Percentiles rank a stretch among this genome's conserved stretches.
Evolutionary conservation across 2,797 vertebrate genomes (phyloP).

Genomic region (Mastacembelus armatus): DNA sequence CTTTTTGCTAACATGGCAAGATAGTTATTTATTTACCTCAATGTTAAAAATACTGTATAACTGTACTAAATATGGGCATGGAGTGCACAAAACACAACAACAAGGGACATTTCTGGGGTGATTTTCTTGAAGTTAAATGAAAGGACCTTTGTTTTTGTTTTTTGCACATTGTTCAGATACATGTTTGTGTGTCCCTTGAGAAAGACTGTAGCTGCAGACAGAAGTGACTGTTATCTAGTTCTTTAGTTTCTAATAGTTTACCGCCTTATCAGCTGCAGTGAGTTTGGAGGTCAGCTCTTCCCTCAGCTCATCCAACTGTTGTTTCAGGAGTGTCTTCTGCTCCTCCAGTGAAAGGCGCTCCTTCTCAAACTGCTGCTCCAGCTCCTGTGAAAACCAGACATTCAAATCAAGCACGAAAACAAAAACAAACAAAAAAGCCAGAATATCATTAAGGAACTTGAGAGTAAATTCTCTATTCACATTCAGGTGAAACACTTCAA

Average conservation of each 20-base stretch:
- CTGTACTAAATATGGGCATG: too few species aligned
- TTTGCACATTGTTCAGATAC: not conserved
- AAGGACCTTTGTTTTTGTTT: slow-evolving; percentile 5
- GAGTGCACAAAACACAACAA: too few species aligned
- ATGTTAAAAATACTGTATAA: too few species aligned
- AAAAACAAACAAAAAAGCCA: not conserved
- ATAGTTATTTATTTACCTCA: too few species aligned
- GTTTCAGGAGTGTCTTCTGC: slow-evolving; percentile 90
- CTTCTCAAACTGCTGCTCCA: slow-evolving; percentile 93
- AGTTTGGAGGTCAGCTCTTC: slow-evolving; percentile 91
- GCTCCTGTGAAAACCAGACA: slow-evolving; percentile 82
- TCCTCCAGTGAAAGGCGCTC: slow-evolving; percentile 92
- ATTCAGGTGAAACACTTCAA: too few species aligned
- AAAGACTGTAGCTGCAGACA: not conserved
- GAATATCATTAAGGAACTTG: too few species aligned
- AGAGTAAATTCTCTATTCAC: not conserved
- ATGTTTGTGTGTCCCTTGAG: not conserved
- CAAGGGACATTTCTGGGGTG: too few species aligned
- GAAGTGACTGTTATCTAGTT: too few species aligned
- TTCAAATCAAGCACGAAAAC: not conserved
- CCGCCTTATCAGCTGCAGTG: slow-evolving; percentile 91
- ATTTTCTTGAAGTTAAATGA: too few species aligned
- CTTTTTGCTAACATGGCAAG: too few species aligned
- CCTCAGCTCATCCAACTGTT: slow-evolving; percentile 90
- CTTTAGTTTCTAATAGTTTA: slow-evolving; percentile 68